Conservation (phyloP, 1,140 invertebrate genomes). For the Lerema accius region DNA sequence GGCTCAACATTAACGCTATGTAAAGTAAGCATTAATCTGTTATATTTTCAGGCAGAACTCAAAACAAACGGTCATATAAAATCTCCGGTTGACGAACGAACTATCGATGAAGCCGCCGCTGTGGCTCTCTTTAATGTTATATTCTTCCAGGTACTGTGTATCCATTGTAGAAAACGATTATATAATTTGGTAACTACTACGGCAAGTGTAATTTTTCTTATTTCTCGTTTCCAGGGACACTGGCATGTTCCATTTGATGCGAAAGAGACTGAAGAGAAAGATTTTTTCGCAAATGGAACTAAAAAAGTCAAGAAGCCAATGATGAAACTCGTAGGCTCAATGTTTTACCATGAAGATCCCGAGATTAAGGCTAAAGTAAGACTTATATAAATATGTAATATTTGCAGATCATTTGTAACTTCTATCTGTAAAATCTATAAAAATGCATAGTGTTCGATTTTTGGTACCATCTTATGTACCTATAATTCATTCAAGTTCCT, state of each 20-base stretch:
- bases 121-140: conserved; percentile 44
- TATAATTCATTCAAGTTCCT: too few species aligned
- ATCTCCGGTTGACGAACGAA: conserved; percentile 21
- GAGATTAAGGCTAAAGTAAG: conserved; percentile 47
- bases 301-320: conserved; percentile 45
- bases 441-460: too few species aligned
- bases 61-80: conserved; percentile 39
- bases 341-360: conserved; percentile 42
- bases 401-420: too few species aligned
- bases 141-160: conserved; percentile 42
- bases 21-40: too few species aligned
- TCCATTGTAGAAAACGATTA: neutral
- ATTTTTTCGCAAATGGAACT: conserved; percentile 40
- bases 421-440: too few species aligned
- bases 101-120: conserved; percentile 21
- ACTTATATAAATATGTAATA: too few species aligned
- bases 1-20: too few species aligned
- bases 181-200: neutral
- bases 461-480: too few species aligned
- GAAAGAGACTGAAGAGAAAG: conserved; percentile 41
- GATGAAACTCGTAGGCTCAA: conserved; percentile 45
- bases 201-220: neutral
- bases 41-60: neutral
- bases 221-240: conserved; percentile 41
- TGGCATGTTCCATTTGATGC: conserved; percentile 52